Evolutionary conservation across 1,140 invertebrate species (phyloP), one percentile per base, ranked within the genome.

Genomic region (Stenopsyche tienmushanensis): DNA sequence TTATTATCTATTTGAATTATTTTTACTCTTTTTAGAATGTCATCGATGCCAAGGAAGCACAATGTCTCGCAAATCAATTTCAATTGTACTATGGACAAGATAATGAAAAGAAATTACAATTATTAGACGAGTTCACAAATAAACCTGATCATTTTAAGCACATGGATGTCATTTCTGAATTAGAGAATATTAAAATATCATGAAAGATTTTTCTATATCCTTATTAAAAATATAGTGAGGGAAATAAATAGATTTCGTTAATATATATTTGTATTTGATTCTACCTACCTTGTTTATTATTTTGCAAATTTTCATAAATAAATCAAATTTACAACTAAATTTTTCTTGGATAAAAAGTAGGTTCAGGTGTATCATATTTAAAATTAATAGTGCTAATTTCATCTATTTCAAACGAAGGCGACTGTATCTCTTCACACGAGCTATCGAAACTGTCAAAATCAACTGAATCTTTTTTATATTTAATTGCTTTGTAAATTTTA

Each of bases 61-160:
- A 91, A 72, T 94, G 90, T 74, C 75, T 95, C 26, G 90, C 89
- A 0, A 93, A 94, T 78, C 88, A 94, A 75, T 78, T 94, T 45
- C 91, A 94, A 74, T 80, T 95, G 73, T 96, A 93, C 76, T 96
- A 94, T 76, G 83, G 82, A 50, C 83, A 87, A 62, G 79, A 86
- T 47, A 83, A 90, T 75, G 71, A 79, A 21, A 76, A 78, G 1
- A 88, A 91, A 72, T 71, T 85, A 0, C 78, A 85, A 47, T 75
- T 95, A 13, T 72, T 95, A 54, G 77, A 92, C 57, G 82, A 71
- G 15, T 96, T 96, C 72, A 91, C 84, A 1, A 78, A 83, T 26
- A 82, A 76, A 34, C 91, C 93, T 3, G 83, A 90, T 72, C 79
- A 84, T 42, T 96, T 95, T 73, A 88, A 91, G 70, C 89, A 94